Evolutionary conservation across 2,888 invertebrate species (phyloP), one percentile per base, ranked within the genome.

Genomic region (Andrena bucephala): DNA sequence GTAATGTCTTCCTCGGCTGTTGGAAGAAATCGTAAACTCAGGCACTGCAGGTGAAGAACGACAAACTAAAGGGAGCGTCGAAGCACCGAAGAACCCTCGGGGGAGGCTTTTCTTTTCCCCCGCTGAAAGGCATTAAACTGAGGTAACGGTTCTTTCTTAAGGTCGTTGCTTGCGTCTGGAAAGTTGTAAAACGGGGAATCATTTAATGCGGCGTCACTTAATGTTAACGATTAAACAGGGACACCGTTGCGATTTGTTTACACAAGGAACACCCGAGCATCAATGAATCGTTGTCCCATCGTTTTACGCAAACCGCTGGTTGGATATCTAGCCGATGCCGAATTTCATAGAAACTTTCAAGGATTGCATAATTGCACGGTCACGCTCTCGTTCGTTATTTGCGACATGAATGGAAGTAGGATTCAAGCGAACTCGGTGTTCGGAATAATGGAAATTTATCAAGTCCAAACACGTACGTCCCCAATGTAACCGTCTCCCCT

Each of bases 21-120:
- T 50, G 42, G 24, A 66, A 36, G 70, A 62, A 66, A 48, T 67
- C 77, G 73, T 82, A 82, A 83, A 74, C 52, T 13, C 16, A 27
- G 33, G n/a, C 7, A 33, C 8, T 57, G 50, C 72, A 57, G 52
- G 52, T 65, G 69, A 69, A 27, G 42, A 73, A 73, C 54, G 79
- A 68, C 50, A 24, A 36, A 20, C 65, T 29, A 36, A 50, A 29
- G 69, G 8, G 65, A 36, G 48, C 20, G 16, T 10, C 16, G 52
- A 36, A 42, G 27, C 10, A 10, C 20, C 13, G 27, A 42, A 16
- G 27, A 27, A 62, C 50, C 31, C 67, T 70, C 73, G 50, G 1
- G 24, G 71, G 62, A 66, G 33, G 33, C 50, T 50, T 65, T 75
- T 52, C 65, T 33, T 42, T 54, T 36, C 1, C 6, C 1, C 10